Evolutionary conservation across 2,797 vertebrate genomes (phyloP).

Genomic region (Malacoctenus gilli): DNA sequence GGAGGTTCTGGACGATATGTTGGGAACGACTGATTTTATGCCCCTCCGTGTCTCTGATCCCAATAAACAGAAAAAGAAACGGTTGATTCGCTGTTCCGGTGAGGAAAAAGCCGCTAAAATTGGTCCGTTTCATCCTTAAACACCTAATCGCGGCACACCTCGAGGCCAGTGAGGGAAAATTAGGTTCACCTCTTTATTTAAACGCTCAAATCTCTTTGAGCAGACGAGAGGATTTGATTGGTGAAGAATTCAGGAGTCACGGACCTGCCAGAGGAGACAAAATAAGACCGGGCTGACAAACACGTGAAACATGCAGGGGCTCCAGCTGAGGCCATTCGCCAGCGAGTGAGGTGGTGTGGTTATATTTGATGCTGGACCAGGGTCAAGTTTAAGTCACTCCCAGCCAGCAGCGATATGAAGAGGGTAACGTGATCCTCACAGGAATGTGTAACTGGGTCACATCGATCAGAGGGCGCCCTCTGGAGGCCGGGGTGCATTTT

Average conservation of each 20-base stretch:
- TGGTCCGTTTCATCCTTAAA: too few species aligned
- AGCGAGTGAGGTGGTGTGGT: slow-evolving; percentile 3
- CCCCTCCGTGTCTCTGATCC: too few species aligned
- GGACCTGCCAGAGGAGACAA: slow-evolving; percentile 3
- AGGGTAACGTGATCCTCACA: slow-evolving; percentile 28
- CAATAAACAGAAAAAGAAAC: too few species aligned
- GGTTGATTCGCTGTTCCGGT: too few species aligned
- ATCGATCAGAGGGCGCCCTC: slow-evolving; percentile 57
- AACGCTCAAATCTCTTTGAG: slow-evolving; percentile 1
- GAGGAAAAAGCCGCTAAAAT: too few species aligned
- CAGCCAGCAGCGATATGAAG: slow-evolving; percentile 11
- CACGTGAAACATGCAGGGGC: slow-evolving; percentile 11
- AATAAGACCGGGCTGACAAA: background rate
- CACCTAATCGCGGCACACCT: too few species aligned
- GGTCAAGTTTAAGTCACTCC: slow-evolving; percentile 38
- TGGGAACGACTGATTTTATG: too few species aligned
- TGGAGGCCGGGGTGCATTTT: slow-evolving; percentile 50
- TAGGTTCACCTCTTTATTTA: too few species aligned
- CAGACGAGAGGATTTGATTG: slow-evolving; percentile 12
- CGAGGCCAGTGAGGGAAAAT: too few species aligned
- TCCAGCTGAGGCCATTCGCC: slow-evolving; percentile 12
- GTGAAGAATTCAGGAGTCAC: slow-evolving; percentile 12
- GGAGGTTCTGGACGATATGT: too few species aligned
- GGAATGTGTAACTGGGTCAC: slow-evolving; percentile 12
- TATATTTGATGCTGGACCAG: slow-evolving; percentile 20